Percentiles rank a stretch among this genome's conserved stretches.
Conservation (phyloP, 2,113 vertebrate species). For the Semnopithecus entellus region DNA sequence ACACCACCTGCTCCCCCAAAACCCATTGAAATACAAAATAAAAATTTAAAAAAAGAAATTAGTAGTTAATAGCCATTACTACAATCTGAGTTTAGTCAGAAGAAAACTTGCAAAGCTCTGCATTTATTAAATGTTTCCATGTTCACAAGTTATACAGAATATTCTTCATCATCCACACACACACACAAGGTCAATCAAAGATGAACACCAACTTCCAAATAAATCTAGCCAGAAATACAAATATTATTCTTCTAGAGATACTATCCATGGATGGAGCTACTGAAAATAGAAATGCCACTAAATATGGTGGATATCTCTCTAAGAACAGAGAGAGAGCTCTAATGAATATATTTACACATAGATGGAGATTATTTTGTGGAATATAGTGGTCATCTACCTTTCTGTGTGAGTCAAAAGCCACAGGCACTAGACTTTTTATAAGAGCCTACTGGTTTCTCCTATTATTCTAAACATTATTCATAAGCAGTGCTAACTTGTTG, state of each 20-base stretch:
- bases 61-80: slow-evolving; percentile 40
- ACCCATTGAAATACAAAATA: too few species aligned
- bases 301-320: not conserved
- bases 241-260: not conserved
- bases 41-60: not conserved
- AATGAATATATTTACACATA: not conserved
- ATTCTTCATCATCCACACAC: not conserved
- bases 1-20: too few species aligned
- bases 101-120: slow-evolving; percentile 39
- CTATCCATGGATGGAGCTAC: not conserved
- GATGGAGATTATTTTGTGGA: not conserved
- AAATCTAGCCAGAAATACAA: slow-evolving; percentile 29
- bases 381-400: not conserved
- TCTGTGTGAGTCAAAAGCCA: not conserved
- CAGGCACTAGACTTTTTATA: not conserved
- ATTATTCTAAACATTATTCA: not conserved
- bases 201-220: slow-evolving; percentile 30
- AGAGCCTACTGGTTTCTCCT: not conserved
- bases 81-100: slow-evolving; percentile 11
- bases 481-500: not conserved
- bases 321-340: slow-evolving; percentile 14
- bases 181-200: not conserved
- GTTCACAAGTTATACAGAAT: not conserved
- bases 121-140: slow-evolving; percentile 19
- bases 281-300: not conserved